phyloP scores from a whole-genome alignment of 2,797 vertebrate genomes.

The Galago senegalensis region DNA sequence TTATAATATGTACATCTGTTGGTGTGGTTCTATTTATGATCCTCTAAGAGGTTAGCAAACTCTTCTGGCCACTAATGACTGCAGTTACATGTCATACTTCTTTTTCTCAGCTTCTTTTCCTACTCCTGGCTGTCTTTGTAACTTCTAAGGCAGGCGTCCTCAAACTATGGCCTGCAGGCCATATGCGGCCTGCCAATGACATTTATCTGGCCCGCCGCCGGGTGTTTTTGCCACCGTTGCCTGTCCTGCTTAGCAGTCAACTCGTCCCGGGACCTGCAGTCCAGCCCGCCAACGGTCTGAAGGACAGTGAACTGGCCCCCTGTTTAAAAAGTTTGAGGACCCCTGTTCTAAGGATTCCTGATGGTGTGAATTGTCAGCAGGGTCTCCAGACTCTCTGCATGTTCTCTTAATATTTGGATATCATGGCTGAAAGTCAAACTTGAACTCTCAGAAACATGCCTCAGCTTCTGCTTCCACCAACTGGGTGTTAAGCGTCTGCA shows the following conservation, averaged over 20 bases:
- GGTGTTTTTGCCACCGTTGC: too few species aligned
- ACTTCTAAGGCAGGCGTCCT: background rate
- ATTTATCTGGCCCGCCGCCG: too few species aligned
- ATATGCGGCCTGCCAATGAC: too few species aligned
- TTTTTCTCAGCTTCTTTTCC: conserved; percentile 34
- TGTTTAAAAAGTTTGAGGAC: too few species aligned
- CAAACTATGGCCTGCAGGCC: too few species aligned
- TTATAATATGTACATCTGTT: background rate
- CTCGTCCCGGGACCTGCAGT: too few species aligned
- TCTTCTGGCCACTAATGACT: background rate
- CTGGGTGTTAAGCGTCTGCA: background rate
- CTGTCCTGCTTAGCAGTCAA: too few species aligned
- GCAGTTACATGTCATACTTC: background rate
- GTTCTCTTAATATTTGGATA: background rate
- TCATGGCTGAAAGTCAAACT: background rate
- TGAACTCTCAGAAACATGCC: background rate
- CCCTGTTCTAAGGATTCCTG: background rate
- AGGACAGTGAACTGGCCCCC: too few species aligned
- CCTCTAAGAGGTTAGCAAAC: conserved; percentile 43
- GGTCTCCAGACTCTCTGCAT: background rate
- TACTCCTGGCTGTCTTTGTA: background rate
- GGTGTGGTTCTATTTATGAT: background rate
- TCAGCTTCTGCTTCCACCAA: background rate
- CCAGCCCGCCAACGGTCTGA: too few species aligned
- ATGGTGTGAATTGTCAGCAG: background rate